phyloP scores from a whole-genome alignment of 64 coral and sea anemone genomes.

The Montipora cactus region DNA sequence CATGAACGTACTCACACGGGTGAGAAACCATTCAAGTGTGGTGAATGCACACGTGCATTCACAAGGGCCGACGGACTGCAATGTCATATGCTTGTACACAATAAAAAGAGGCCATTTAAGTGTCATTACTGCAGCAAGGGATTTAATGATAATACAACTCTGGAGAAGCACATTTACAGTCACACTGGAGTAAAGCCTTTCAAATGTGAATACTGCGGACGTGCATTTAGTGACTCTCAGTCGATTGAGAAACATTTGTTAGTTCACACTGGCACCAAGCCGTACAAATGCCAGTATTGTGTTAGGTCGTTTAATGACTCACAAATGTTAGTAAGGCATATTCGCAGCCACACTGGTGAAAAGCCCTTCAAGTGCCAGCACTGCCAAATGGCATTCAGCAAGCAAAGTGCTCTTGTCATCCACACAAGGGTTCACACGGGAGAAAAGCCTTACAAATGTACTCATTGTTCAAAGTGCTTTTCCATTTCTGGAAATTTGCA shows the following conservation, averaged over 20 bases:
- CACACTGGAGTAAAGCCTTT: constrained; percentile 96
- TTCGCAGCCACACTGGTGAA: constrained; percentile 92
- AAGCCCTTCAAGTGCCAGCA: constrained; percentile 95
- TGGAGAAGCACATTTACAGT: constrained; percentile 92
- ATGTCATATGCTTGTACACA: constrained; percentile 97
- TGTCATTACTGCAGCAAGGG: constrained; percentile 90
- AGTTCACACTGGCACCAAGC: constrained; percentile 92
- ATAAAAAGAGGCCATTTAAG: constrained; percentile 90
- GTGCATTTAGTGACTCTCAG: constrained; percentile 94
- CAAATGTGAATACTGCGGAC: constrained; percentile 94
- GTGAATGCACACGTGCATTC: constrained; percentile 84
- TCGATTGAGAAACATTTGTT: constrained; percentile 96
- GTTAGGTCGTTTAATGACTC: constrained; percentile 97
- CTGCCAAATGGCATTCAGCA: constrained; percentile 97
- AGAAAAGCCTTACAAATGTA: constrained; percentile 95
- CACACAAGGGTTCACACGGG: constrained; percentile 97
- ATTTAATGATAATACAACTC: constrained; percentile 81
- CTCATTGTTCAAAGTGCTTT: constrained; percentile 91
- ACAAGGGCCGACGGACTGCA: constrained; percentile 91
- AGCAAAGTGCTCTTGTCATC: constrained; percentile 98
- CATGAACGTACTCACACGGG: constrained; percentile 94
- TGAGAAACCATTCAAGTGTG: constrained; percentile 93
- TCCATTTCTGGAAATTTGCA: constrained; percentile 98
- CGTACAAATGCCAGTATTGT: constrained; percentile 92
- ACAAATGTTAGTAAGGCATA: constrained; percentile 93